Evolutionary conservation across 2,113 vertebrate genomes (phyloP).

Genomic region (Labrus mixtus): DNA sequence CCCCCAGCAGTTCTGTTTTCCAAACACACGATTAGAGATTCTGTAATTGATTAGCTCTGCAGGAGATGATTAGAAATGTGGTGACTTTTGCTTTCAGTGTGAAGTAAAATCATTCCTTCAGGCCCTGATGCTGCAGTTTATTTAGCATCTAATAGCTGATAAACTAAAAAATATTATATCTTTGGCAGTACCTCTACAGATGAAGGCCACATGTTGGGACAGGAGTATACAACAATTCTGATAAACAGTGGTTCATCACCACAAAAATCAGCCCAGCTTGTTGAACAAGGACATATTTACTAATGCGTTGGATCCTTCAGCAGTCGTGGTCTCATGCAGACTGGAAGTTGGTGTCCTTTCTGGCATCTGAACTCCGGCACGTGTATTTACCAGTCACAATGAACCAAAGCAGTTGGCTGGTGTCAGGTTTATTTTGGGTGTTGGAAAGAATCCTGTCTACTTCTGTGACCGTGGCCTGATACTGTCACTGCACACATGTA

Average conservation of each 20-base stretch:
- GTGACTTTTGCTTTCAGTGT: background rate
- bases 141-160: slow-evolving; percentile 4
- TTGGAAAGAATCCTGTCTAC: slow-evolving; percentile 72
- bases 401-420: slow-evolving; percentile 61
- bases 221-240: background rate
- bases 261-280: background rate
- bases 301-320: slow-evolving; percentile 1
- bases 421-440: slow-evolving; percentile 71
- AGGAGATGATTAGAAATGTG: no score
- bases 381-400: slow-evolving; percentile 54
- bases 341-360: slow-evolving; percentile 39
- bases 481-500: slow-evolving; percentile 53
- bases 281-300: background rate
- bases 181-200: background rate
- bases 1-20: slow-evolving; percentile 30
- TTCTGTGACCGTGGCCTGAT: slow-evolving; percentile 69
- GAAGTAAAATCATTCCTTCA: background rate
- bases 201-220: no score
- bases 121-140: background rate
- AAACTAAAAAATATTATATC: background rate
- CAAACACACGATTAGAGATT: slow-evolving; percentile 15
- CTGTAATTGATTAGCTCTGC: slow-evolving; percentile 36
- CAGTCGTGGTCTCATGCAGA: background rate
- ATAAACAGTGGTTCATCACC: background rate
- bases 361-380: slow-evolving; percentile 13